These are phyloP conservation scores for Dinocampus coccinellae DNA, from an alignment of 2,888 invertebrate species.

Conservation along the genomic window DNA sequence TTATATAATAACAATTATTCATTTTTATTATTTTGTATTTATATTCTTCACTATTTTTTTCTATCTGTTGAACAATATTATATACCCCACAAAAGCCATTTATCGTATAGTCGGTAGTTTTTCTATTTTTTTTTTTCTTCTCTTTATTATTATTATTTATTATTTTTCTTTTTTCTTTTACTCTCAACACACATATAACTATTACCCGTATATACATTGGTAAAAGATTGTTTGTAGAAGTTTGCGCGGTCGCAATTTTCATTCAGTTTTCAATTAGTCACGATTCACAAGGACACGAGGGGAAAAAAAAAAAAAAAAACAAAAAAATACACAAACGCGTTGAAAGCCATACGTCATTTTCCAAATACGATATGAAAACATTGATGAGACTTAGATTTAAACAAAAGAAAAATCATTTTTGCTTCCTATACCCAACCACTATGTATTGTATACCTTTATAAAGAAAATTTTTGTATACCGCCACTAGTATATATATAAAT, in stretches of 20 bases:
- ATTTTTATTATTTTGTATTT: not conserved
- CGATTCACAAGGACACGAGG: not conserved
- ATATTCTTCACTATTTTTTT: not conserved
- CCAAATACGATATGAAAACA: not conserved
- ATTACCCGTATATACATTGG: not conserved
- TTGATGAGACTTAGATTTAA: slow-evolving; percentile 10
- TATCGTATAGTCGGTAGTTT: not conserved
- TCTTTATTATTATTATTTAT: no score
- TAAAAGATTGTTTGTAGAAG: slow-evolving; percentile 23
- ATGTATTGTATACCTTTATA: not conserved
- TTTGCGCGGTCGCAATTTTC: slow-evolving; percentile 10
- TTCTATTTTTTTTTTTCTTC: not conserved
- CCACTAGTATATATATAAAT: not conserved
- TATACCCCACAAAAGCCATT: slow-evolving; percentile 5
- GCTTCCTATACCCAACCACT: slow-evolving; percentile 1
- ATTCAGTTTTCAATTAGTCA: slow-evolving; percentile 26
- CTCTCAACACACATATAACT: not conserved
- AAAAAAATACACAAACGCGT: not conserved
- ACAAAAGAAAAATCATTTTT: slow-evolving; percentile 32
- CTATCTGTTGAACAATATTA: not conserved
- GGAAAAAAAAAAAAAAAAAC: not conserved
- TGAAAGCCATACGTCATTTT: not conserved
- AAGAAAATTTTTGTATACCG: no score
- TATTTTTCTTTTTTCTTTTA: not conserved
- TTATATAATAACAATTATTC: not conserved